Evolutionary conservation across 2,113 vertebrate genomes (phyloP).

Genomic region (Hylia prasina): DNA sequence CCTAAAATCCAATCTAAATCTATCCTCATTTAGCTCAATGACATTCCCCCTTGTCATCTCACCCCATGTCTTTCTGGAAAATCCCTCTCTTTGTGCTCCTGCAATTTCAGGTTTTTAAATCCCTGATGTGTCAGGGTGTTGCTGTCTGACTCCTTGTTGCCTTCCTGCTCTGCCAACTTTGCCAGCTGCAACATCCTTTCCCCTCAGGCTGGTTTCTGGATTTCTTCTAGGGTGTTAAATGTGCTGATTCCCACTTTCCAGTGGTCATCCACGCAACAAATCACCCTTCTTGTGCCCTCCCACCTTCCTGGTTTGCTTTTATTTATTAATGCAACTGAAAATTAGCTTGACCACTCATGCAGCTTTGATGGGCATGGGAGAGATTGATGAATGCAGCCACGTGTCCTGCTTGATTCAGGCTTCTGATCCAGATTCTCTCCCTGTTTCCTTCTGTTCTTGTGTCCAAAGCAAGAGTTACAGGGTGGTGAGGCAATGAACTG

Average conservation of each 20-base stretch:
- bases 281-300: rapidly evolving
- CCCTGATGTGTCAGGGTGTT: neutral
- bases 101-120: neutral
- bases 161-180: neutral
- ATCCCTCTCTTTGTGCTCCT: neutral
- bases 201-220: neutral
- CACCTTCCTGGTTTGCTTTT: neutral
- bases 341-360: neutral
- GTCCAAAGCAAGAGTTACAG: neutral
- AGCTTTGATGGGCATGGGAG: neutral
- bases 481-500: neutral
- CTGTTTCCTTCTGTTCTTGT: rapidly evolving
- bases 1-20: neutral
- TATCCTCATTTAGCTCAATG: neutral
- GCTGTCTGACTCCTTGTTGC: neutral
- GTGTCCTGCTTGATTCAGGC: neutral
- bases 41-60: neutral
- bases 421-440: neutral
- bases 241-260: neutral
- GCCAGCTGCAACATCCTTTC: neutral
- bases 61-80: neutral
- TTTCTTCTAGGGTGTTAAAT: neutral
- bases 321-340: neutral
- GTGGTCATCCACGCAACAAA: neutral
- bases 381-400: neutral